Base-by-base conservation (phyloP, 2,113 vertebrate genomes). In the Ammodytes dubius region DNA sequence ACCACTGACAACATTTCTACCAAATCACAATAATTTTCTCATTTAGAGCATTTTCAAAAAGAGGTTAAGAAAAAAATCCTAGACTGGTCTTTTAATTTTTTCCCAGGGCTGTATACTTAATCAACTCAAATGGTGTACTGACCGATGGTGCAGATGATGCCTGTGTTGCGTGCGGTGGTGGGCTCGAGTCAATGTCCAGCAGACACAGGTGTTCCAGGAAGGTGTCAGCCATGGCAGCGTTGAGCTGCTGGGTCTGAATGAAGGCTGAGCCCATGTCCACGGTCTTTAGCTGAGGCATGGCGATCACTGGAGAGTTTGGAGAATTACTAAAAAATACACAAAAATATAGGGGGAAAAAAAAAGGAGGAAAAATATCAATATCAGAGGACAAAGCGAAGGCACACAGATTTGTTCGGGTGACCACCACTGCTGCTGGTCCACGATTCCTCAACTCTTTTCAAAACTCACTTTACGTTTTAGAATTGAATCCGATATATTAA, bases 141-240 rank as follows among this genome's bases (percentile, higher is more conserved):
- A 99, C 98, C 98, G 0, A 99, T 99, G 85, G 98, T 99, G 88
- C 98, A 99, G 91, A 99, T 99, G 94, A 99, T 99, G 90, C 98
- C 97, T 0, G 98, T 99, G 95, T 99, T 99, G 14, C 98, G 96
- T 0, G 98, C 98, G 0, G 94, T 97, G 90, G 96, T 98, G 60
- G 98, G 98, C 54, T 96, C 94, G 0, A 99, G 91, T 99, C 98
- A 0, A 99, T 99, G 94, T 99, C 98, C 92, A 99, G 90, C 78
- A 98, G 96, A 91, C 98, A 99, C 96, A 99, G 90, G 89, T 99
- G 98, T 82, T 99, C 98, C 92, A 99, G 91, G 89, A 99, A 99
- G 5, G 98, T 99, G 94, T 99, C 98, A 0, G 98, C 98, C 95
- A 96, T 98, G 77, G 98, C 97, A 59, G 98, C 98, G 0, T 96